These are phyloP conservation scores for Remorina albescens DNA, from an alignment of 2,797 vertebrate species.

Conservation along the genomic window DNA sequence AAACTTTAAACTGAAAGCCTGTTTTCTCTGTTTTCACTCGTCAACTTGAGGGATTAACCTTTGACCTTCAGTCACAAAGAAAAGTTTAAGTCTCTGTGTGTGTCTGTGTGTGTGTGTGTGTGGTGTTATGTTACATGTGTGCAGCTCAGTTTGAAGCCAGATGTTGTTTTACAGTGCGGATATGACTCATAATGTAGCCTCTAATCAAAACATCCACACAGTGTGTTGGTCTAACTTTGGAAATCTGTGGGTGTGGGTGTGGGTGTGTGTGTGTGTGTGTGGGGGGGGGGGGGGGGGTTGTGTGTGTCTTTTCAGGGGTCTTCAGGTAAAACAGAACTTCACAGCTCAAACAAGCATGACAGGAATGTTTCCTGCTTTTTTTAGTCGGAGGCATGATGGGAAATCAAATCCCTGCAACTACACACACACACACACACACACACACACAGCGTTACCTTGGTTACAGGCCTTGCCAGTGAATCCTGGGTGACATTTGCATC, in stretches of 20 bases:
- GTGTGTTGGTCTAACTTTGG: too few relatives aligned
- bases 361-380: constrained; percentile 57
- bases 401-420: constrained; percentile 20
- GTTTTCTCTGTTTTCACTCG: constrained; percentile 25
- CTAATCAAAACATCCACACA: constrained; percentile 59
- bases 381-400: constrained; percentile 29
- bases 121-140: constrained; percentile 17
- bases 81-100: constrained; percentile 16
- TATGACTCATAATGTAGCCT: constrained; percentile 65
- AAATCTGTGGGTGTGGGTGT: too few relatives aligned
- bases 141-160: constrained; percentile 43
- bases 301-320: constrained; percentile 31
- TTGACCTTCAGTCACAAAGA: constrained; percentile 19
- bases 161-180: constrained; percentile 69
- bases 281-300: too few relatives aligned
- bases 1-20: constrained; percentile 20
- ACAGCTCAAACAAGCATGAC: constrained; percentile 55
- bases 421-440: constrained; percentile 16
- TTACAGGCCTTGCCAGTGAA: constrained; percentile 94
- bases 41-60: constrained; percentile 55
- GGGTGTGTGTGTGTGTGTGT: neutral
- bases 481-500: constrained; percentile 90
- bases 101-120: constrained; percentile 7
- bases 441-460: constrained; percentile 85
- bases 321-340: constrained; percentile 57